A percentile compares a stretch with the other conserved stretches of the same genome.
Conservation (phyloP, 2,797 vertebrate species). For the Poecilia gillii region DNA sequence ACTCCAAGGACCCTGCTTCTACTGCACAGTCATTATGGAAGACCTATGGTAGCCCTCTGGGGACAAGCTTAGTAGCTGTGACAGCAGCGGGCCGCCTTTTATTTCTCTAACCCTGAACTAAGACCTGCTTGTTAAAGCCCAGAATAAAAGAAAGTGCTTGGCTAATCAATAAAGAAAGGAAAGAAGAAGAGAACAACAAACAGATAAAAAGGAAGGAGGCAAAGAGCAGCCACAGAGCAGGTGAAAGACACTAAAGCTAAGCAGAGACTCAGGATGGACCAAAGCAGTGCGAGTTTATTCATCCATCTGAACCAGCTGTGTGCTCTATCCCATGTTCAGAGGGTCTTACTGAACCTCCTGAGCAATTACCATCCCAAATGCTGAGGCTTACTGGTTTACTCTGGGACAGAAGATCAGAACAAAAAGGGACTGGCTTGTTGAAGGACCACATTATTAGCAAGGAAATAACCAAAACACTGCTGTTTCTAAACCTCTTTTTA, state of each 20-base stretch:
- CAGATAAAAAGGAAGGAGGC: not conserved
- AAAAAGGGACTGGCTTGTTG: not conserved
- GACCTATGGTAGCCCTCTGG: conserved; percentile 44
- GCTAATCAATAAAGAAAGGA: conserved; percentile 56
- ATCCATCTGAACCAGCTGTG: not conserved
- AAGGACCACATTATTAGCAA: not conserved
- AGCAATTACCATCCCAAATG: not conserved
- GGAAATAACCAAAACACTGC: not conserved
- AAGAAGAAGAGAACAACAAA: not conserved
- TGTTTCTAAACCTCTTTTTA: not conserved
- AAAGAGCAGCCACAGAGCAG: not conserved
- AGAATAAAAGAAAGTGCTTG: conserved; percentile 35
- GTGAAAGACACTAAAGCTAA: not conserved
- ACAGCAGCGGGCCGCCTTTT: conserved; percentile 58
- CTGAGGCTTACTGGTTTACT: not conserved
- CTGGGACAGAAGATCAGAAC: not conserved
- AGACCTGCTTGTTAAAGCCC: conserved; percentile 67
- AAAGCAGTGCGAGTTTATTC: conserved; percentile 9
- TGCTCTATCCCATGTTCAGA: not conserved
- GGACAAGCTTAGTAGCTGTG: conserved; percentile 50
- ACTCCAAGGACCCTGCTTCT: conserved; percentile 48
- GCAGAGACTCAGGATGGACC: not conserved
- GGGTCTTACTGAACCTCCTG: not conserved
- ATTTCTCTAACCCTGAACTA: conserved; percentile 51
- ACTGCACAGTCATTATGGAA: conserved; percentile 61